Conservation (phyloP, 2,888 invertebrate species). For the Xestobium rufovillosum region DNA sequence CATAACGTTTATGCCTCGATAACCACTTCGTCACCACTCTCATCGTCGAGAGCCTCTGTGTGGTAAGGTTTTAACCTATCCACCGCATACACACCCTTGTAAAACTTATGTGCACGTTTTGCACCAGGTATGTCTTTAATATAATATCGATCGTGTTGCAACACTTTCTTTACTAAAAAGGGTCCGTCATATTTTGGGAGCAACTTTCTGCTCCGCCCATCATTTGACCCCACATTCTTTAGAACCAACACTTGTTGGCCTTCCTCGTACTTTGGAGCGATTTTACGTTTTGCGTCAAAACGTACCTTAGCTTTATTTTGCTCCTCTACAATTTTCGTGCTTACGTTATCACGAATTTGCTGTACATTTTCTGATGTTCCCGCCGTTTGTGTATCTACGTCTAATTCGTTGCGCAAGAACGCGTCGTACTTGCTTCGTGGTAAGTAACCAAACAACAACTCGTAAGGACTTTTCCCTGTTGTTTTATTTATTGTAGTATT, state of each 20-base stretch:
- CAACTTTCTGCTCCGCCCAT: constrained; percentile 8
- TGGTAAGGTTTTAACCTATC: constrained; percentile 9
- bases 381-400: too few species aligned
- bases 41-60: too few species aligned
- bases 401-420: too few species aligned
- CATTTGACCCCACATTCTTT: constrained; percentile 5
- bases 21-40: too few species aligned
- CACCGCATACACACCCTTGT: constrained; percentile 5
- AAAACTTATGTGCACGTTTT: not conserved
- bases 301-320: constrained; percentile 3
- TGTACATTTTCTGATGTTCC: too few species aligned
- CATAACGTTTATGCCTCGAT: too few species aligned
- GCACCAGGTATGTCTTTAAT: constrained; percentile 6
- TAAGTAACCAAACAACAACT: constrained; percentile 17
- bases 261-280: not conserved
- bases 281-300: constrained; percentile 6
- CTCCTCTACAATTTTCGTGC: constrained; percentile 2
- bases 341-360: too few species aligned
- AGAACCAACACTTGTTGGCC: constrained; percentile 7
- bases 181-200: constrained; percentile 8
- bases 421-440: constrained; percentile 12
- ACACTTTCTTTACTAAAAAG: constrained; percentile 6
- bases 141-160: constrained; percentile 6
- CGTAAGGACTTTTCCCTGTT: constrained; percentile 6
- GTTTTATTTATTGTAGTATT: constrained; percentile 7